A percentile compares a stretch with the other conserved stretches of the same genome.
Conservation (phyloP, 53 echinoderm and acorn worm species). For the Holothuria scabra region DNA sequence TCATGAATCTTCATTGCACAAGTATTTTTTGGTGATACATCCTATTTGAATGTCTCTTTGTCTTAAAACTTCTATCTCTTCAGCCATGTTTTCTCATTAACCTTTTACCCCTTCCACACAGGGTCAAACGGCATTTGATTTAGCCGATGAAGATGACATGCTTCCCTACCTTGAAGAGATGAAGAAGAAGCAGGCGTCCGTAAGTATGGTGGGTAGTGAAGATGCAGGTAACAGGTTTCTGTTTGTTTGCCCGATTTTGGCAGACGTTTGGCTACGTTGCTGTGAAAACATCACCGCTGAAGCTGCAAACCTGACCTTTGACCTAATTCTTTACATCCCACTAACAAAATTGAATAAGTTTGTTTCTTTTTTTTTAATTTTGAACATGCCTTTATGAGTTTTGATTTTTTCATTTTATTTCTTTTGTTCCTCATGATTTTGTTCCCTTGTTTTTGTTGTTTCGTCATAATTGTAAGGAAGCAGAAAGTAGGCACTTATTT, state of each 20-base stretch:
- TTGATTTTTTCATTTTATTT: neutral
- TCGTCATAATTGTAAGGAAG: neutral
- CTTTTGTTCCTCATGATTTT: neutral
- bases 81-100: too few species aligned
- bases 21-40: too few species aligned
- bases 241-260: conserved; percentile 13
- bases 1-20: too few species aligned
- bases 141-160: conserved; percentile 95
- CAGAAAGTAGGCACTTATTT: neutral
- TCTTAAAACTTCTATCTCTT: too few species aligned
- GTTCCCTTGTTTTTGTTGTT: neutral
- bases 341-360: neutral
- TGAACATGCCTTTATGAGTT: neutral
- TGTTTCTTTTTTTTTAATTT: conserved; percentile 11
- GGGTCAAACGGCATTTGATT: conserved; percentile 94
- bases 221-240: conserved; percentile 47
- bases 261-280: conserved; percentile 36
- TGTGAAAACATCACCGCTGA: conserved; percentile 22
- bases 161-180: conserved; percentile 89
- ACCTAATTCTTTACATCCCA: conserved; percentile 35
- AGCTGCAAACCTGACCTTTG: conserved; percentile 11
- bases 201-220: conserved; percentile 74
- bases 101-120: conserved; percentile 19
- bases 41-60: too few species aligned
- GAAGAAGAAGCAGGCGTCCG: conserved; percentile 99